phyloP scores from a whole-genome alignment of 2,888 invertebrate species.

The Timandra comae region DNA sequence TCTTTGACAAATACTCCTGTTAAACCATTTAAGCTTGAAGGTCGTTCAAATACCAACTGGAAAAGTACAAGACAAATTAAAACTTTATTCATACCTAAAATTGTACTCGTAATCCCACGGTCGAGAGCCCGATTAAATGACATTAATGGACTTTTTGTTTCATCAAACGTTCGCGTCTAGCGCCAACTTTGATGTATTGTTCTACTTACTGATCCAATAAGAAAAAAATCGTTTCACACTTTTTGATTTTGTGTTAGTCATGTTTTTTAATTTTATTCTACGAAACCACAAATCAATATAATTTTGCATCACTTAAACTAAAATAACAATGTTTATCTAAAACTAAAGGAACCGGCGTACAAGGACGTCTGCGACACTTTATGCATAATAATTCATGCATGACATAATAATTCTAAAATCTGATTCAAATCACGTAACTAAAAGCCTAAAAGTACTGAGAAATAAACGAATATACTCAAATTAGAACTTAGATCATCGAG shows the following conservation, averaged over 20 bases:
- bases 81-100: conserved; percentile 62
- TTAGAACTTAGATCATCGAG: conserved; percentile 32
- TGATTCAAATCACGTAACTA: conserved; percentile 33
- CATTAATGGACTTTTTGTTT: conserved; percentile 54
- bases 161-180: conserved; percentile 10
- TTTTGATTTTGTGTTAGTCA: no score
- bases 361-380: conserved; percentile 40
- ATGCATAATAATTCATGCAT: conserved; percentile 18
- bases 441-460: conserved; percentile 23
- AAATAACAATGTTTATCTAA: no score
- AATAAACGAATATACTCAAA: conserved; percentile 18
- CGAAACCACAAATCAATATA: no score
- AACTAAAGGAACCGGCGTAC: no score
- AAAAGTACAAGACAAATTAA: conserved; percentile 62
- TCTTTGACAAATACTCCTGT: no score
- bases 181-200: no score
- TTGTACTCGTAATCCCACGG: conserved; percentile 60
- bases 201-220: no score
- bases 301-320: no score
- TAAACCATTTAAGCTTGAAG: conserved; percentile 53
- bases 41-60: conserved; percentile 46
- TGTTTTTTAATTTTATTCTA: no score
- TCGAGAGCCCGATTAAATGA: conserved; percentile 59
- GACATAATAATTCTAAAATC: conserved; percentile 28
- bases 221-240: no score